Conservation (phyloP, 2,113 vertebrate genomes). For the Paramormyrops kingsleyae region DNA sequence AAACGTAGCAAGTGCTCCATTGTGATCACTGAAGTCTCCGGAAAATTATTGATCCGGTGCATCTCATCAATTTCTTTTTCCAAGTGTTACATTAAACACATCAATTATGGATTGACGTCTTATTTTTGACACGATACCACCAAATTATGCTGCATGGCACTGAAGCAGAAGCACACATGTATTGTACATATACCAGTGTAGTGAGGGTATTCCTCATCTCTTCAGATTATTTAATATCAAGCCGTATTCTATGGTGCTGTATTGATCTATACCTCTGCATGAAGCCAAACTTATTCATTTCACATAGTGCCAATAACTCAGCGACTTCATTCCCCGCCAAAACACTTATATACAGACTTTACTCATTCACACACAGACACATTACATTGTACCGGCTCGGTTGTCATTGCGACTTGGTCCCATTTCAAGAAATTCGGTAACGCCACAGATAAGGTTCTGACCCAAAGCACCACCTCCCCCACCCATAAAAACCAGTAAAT, state of each 20-base stretch:
- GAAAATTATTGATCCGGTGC: conserved; percentile 45
- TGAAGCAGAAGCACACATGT: conserved; percentile 27
- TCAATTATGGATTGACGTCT: conserved; percentile 48
- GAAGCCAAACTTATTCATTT: conserved; percentile 38
- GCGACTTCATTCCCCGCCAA: conserved; percentile 31
- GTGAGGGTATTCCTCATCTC: conserved; percentile 45
- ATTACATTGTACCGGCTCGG: conserved; percentile 32
- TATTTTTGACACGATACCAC: conserved; percentile 21
- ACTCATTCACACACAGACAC: neutral
- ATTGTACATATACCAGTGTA: conserved; percentile 34
- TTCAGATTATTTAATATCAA: conserved; percentile 49
- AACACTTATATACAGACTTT: conserved; percentile 25
- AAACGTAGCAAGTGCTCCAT: conserved; percentile 14
- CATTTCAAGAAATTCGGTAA: conserved; percentile 45
- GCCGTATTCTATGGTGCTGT: conserved; percentile 35
- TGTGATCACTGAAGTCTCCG: conserved; percentile 33
- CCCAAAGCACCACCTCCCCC: conserved; percentile 39
- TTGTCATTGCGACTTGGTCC: conserved; percentile 34
- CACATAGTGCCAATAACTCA: neutral
- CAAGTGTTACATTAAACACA: conserved; percentile 38
- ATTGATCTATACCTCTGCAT: conserved; percentile 32
- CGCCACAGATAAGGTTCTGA: conserved; percentile 45
- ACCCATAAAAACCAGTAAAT: conserved; percentile 41
- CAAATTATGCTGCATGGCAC: conserved; percentile 36
- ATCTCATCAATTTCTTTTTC: conserved; percentile 43